Evolutionary conservation across 2,888 invertebrate species (phyloP).

Genomic region (Tipula helvola): DNA sequence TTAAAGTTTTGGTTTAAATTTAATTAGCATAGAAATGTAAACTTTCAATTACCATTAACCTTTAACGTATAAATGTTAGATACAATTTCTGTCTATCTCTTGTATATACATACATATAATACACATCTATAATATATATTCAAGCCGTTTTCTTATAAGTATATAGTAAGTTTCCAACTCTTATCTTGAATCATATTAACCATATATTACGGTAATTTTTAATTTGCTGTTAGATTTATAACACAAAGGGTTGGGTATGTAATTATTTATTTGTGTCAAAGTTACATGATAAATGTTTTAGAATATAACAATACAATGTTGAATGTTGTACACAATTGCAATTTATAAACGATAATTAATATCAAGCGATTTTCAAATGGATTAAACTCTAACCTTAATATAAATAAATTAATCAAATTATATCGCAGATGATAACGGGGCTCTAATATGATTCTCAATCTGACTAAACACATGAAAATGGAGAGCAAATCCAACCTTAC

Average conservation of each 20-base stretch:
- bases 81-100: not conserved
- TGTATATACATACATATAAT: not conserved
- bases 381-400: no score
- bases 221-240: not conserved
- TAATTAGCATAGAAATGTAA: conserved; percentile 4
- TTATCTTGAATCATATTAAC: not conserved
- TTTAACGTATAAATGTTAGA: not conserved
- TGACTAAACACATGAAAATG: no score
- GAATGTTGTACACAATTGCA: no score
- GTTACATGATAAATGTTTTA: no score
- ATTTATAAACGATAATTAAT: no score
- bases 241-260: not conserved
- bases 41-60: conserved; percentile 4
- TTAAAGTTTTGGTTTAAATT: conserved; percentile 4
- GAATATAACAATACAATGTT: no score
- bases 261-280: not conserved
- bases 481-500: no score
- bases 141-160: not conserved
- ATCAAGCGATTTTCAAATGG: no score
- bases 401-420: no score
- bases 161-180: not conserved
- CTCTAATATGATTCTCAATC: no score
- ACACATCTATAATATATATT: not conserved
- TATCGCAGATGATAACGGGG: no score
- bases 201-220: not conserved